Base-by-base conservation (phyloP, 2,888 invertebrate genomes). In the Linyphia triangularis region DNA sequence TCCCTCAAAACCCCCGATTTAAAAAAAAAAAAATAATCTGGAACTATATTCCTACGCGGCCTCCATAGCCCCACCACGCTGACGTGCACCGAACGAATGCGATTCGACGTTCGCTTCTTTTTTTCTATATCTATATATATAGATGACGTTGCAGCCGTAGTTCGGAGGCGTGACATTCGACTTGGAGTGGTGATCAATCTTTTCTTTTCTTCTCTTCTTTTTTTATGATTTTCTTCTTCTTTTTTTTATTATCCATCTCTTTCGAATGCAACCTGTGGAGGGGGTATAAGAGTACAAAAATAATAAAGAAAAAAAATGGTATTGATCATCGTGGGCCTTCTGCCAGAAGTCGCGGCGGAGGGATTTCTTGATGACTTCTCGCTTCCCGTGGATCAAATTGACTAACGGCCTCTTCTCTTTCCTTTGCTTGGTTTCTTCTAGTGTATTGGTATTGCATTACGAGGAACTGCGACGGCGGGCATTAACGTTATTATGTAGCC, bases 301-400 rank as follows among this genome's bases (percentile, higher is more conserved):
- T 6, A 72, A 72, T 7, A 43, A 43, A 43, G 43, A 40, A 28
- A 67, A 81, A 72, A 73, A 73, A 69, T 57, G 51, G 70, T 85
- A 85, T 85, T 85, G 85, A 85, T 79, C 79, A 79, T 70, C 72
- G 85, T 79, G 85, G 79, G 79, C 85, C 85, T 79, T 79, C 79
- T 86, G 85, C 85, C 85, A 85, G 85, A 43, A 78, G 78, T 85
- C 85, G 37, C 26, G 67, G 84, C 40, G 78, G 57, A 61, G 70
- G 85, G 85, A 70, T 85, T 85, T 85, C 78, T 72, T 86, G 85
- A 86, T 86, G 85, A 86, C 85, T 86, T 79, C 72, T 86, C 79
- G 79, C 79, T 79, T 85, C 83, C 63, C 70, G 37, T 61, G 72
- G 70, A 72, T 79, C 70, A 79, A 79, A 86, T 86, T 86, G 85